phyloP scores from a whole-genome alignment of 2,888 invertebrate genomes.

The Hypsopygia costalis region DNA sequence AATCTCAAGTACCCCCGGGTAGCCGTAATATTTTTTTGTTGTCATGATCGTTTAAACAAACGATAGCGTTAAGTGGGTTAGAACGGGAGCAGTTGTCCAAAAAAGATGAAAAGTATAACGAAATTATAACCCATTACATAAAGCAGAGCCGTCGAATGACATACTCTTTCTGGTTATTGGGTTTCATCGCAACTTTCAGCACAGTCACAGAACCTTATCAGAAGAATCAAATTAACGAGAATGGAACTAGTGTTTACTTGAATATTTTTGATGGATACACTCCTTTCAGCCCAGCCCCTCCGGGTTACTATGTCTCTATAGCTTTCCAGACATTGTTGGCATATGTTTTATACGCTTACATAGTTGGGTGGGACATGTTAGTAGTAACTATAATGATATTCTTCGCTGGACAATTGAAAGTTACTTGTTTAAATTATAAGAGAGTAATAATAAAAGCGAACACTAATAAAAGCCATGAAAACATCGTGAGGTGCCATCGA shows the following conservation, averaged over 20 bases:
- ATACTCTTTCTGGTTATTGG: slow-evolving; percentile 47
- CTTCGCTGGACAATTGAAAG: slow-evolving; percentile 50
- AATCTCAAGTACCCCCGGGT: no score
- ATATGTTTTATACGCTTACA: slow-evolving; percentile 40
- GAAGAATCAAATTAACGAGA: slow-evolving; percentile 36
- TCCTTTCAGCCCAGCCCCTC: slow-evolving; percentile 42
- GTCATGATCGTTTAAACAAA: no score
- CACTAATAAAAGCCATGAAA: slow-evolving; percentile 27
- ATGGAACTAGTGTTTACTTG: slow-evolving; percentile 42
- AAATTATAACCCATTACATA: slow-evolving; percentile 38
- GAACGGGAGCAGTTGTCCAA: slow-evolving; percentile 36
- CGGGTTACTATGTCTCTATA: slow-evolving; percentile 51
- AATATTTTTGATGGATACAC: slow-evolving; percentile 50
- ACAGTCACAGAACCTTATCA: slow-evolving; percentile 51
- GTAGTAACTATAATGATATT: slow-evolving; percentile 55
- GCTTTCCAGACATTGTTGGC: slow-evolving; percentile 45
- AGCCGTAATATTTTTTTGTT: no score
- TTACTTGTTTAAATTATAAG: slow-evolving; percentile 35
- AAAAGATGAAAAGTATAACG: slow-evolving; percentile 21
- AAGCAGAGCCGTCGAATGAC: slow-evolving; percentile 37
- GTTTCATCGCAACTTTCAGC: slow-evolving; percentile 42
- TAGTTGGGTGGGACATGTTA: slow-evolving; percentile 52
- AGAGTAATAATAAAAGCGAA: slow-evolving; percentile 25
- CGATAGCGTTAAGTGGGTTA: no score
- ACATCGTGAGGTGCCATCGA: slow-evolving; percentile 43